Base-by-base conservation (phyloP, 2,797 vertebrate species). In the Hylomyscus alleni region DNA sequence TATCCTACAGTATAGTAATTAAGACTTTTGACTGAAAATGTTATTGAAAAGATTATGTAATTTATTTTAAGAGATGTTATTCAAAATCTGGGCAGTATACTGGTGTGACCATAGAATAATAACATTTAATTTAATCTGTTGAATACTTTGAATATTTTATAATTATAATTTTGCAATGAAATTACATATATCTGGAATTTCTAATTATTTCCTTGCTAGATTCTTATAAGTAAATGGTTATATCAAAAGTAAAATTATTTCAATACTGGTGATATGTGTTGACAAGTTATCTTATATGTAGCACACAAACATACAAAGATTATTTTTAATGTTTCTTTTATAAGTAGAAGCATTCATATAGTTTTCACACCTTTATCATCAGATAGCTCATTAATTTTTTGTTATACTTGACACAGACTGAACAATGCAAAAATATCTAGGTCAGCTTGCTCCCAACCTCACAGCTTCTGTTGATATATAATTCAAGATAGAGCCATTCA, bases 201-300 rank as follows among this genome's bases (percentile, higher is more conserved):
- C 12, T 62, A 31, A 60, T 82, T 85, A 37, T 52, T 97, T 91
- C 6, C 34, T 83, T 82, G 60, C 54, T 95, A 91, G 60, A 82
- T 94, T 93, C 34, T 93, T 77, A 15, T 82, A 87, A 84, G 3
- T 77, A 82, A 96, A 80, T 87, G 7, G 1, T 9, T 75, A 6
- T 3, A 3, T 81, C 40, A 72, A 94, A 19, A 0, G 0, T 89
- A 91, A 82, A 92, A 89, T 26, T 94, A 87, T 89, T 92, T 96
- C 62, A 89, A 62, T 6, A 34, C 3, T 82, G 22, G 20, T 37
- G 8, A 78, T 90, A 47, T 54, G 1, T 78, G 17, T 6, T 56
- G 29, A 75, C 0, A 88, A 76, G 81, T 56, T 31, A 1, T 20
- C 14, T 76, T 92, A 37, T 10, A 56, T 52, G 88, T 90, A 96